A percentile compares a stretch with the other conserved stretches of the same genome.
Conservation (phyloP, 2,888 invertebrate species). For the Phengaris alcon region DNA sequence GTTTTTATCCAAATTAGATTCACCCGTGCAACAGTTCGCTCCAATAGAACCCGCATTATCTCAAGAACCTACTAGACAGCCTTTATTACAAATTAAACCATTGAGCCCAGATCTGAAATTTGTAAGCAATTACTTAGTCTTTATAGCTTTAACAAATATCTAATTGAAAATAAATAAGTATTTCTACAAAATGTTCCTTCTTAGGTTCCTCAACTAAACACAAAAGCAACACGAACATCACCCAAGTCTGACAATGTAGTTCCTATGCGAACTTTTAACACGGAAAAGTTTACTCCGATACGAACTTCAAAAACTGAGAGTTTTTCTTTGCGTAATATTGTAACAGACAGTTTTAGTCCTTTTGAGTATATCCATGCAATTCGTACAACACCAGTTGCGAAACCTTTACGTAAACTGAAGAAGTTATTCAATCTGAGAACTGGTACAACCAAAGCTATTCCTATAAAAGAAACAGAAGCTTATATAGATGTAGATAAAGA, state of each 20-base stretch:
- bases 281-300: neutral
- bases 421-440: neutral
- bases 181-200: neutral
- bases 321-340: neutral
- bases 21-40: constrained; percentile 55
- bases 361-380: constrained; percentile 10
- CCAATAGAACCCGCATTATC: constrained; percentile 53
- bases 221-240: constrained; percentile 47
- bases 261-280: constrained; percentile 47
- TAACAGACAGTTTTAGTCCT: neutral
- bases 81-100: constrained; percentile 1
- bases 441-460: neutral
- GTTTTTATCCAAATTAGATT: constrained; percentile 51
- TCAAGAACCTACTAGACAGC: neutral
- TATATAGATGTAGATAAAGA: constrained; percentile 33
- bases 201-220: constrained; percentile 12
- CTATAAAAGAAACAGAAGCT: constrained; percentile 35
- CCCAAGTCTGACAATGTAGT: constrained; percentile 39
- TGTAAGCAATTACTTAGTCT: neutral
- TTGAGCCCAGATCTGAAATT: neutral
- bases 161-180: too few species aligned
- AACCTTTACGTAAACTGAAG: constrained; percentile 2
- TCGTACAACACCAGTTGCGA: neutral
- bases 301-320: neutral
- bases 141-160: neutral